Evolutionary conservation across 2,113 vertebrate species (phyloP), one percentile per base, ranked within the genome.

Genomic region (Lichenostomus cassidix): DNA sequence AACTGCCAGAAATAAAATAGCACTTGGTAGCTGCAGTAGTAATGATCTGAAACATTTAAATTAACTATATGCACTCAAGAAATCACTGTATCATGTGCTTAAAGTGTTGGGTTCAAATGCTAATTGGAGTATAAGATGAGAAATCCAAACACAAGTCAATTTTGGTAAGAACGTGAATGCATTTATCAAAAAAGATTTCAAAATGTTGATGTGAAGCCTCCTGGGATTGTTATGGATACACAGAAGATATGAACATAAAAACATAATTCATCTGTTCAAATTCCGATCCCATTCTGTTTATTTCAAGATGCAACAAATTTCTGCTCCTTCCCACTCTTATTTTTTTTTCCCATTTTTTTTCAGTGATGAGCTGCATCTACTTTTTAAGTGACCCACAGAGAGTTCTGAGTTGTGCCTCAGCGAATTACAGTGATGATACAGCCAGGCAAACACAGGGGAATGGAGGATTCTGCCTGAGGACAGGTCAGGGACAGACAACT

Each of bases 121-220:
- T 97, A 96, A 95, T 94, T 96, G 90, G 92, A 85, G 88, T 78
- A 84, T 81, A 90, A 94, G 71, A 94, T 62, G 49, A 92, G 73
- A 95, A 96, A 93, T 81, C 86, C 88, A 97, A 96, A 96, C 92
- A 95, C 62, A 87, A 96, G 88, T 94, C 95, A 92, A 50, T 96
- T 97, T 95, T 97, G 80, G 76, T 96, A 93, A 81, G 90, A 89
- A 93, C 2, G 52, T 90, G 92, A 92, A 84, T 84, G 92, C 62
- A 86, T 96, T 96, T 96, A 94, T 95, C 94, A 96, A 92, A 94
- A 94, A 93, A 94, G 93, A 97, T 96, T 97, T 97, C 92, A 95
- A 97, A 95, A 96, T 92, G 94, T 96, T 94, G 95, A 97, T 97
- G 92, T 83, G 90, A 96, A 97, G 44, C 90, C 93, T 96, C 94